Percentiles rank a stretch among this genome's conserved stretches.
Conservation (phyloP, 2,888 invertebrate species). For the Lathronympha strigana region DNA sequence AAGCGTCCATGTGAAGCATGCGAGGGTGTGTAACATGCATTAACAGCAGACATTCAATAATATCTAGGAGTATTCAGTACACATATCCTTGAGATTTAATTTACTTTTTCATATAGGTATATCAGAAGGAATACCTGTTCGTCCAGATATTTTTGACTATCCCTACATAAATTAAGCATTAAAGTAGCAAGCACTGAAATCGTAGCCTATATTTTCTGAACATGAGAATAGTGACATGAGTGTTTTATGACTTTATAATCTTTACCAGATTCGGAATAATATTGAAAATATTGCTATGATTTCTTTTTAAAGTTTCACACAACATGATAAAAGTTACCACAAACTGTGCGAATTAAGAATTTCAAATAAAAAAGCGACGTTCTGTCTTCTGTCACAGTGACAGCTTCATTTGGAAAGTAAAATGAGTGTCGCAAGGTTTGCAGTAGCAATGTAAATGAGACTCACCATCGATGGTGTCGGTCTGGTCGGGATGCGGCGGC, state of each 20-base stretch:
- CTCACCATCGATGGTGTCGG: constrained; percentile 91
- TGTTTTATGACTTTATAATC: too few relatives aligned
- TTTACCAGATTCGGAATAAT: background rate
- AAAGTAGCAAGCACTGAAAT: constrained; percentile 30
- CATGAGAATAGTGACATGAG: background rate
- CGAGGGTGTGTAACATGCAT: constrained; percentile 58
- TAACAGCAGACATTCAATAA: constrained; percentile 48
- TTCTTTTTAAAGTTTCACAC: background rate
- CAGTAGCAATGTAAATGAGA: constrained; percentile 47
- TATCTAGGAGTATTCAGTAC: constrained; percentile 45
- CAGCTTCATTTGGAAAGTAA: background rate
- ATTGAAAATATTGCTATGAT: constrained; percentile 34
- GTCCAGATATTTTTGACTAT: constrained; percentile 36
- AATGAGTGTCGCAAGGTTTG: constrained; percentile 4
- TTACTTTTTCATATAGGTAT: background rate
- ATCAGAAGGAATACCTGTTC: background rate
- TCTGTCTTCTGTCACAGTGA: too few relatives aligned
- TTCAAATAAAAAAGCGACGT: background rate
- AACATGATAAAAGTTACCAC: constrained; percentile 46
- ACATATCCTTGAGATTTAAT: background rate
- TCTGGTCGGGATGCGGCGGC: constrained; percentile 87
- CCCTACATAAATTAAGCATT: constrained; percentile 30
- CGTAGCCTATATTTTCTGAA: constrained; percentile 29
- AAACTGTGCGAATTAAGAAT: constrained; percentile 45
- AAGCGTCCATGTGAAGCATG: constrained; percentile 67